Evolutionary conservation across 1,140 invertebrate genomes (phyloP), one percentile per base, ranked within the genome.

Genomic region (Euura saliciscinereae): DNA sequence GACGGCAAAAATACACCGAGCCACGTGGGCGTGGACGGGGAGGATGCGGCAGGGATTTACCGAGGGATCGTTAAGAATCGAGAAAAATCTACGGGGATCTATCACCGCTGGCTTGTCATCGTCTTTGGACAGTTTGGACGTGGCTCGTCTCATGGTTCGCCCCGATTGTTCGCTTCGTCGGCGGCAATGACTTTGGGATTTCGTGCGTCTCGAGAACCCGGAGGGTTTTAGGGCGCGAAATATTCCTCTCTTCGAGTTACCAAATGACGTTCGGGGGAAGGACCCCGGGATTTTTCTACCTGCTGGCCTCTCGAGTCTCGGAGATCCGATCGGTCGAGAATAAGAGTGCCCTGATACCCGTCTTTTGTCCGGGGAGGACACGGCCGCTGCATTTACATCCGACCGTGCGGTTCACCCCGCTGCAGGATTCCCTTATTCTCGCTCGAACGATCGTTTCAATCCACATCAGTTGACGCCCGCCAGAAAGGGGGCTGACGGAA

Each of bases 151-250:
- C 8, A 59, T 11, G 51, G 13, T 3, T 59, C 51, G 46, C 46
- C 6, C 6, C 46, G 46, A 51, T 51, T 11, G 51, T 11, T 59
- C 51, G 51, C 10, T 59, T 59, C 10, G 51, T 6, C 51, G 51
- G 51, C 51, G 51, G 51, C 51, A 59, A 59, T 59, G 51, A 59
- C 51, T 59, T 59, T 59, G 51, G 13, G 13, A 11, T 59, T 59
- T 59, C 13, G 51, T 59, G 51, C 10, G 51, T 6, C 13, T 59
- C 10, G 13, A n/a, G 51, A 6, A 3, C 51, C 51, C 0, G 51
- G 8, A 6, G 6, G 51, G 51, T n/a, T 59, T 59, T 6, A 59
- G 51, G 51, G 13, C 13, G 51, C 51, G 51, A 59, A 59, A 59
- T 59, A 59, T 59, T n/a, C 10, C 13, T 59, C 51, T n/a, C 51